phyloP scores from a whole-genome alignment of 92 coral and sea anemone genomes.

The Palythoa grandis region DNA sequence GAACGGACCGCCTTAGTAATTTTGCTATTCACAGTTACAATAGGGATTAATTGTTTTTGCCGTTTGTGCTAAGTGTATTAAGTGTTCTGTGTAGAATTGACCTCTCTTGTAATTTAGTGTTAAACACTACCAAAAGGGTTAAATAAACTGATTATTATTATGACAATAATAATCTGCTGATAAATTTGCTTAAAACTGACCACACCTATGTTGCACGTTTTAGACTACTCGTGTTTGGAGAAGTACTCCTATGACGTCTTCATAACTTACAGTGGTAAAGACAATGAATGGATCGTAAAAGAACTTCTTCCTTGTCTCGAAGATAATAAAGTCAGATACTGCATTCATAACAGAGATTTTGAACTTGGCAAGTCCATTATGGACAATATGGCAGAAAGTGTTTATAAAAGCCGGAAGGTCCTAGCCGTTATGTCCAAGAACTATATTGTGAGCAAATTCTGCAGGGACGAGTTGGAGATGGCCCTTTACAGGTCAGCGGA shows the following conservation, averaged over 20 bases:
- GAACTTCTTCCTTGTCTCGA: constrained; percentile 74
- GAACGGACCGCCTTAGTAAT: too few species aligned
- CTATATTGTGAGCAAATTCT: constrained; percentile 71
- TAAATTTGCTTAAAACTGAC: too few species aligned
- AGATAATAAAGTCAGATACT: constrained; percentile 64
- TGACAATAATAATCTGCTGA: too few species aligned
- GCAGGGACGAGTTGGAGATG: constrained; percentile 74
- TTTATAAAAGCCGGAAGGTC: constrained; percentile 79
- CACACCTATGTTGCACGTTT: not conserved
- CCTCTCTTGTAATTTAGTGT: too few species aligned
- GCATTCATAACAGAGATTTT: constrained; percentile 76
- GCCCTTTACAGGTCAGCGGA: constrained; percentile 80
- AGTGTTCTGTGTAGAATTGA: too few species aligned
- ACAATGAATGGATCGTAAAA: constrained; percentile 67
- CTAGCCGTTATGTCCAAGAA: constrained; percentile 76
- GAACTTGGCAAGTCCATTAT: constrained; percentile 75
- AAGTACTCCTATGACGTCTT: constrained; percentile 72
- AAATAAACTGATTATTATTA: too few species aligned
- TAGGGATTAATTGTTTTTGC: too few species aligned
- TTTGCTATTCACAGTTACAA: too few species aligned
- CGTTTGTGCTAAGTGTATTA: too few species aligned
- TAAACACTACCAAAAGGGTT: too few species aligned
- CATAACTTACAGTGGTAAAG: constrained; percentile 76
- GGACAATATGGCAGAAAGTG: constrained; percentile 85
- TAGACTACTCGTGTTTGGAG: constrained; percentile 38